phyloP scores from a whole-genome alignment of 2,888 invertebrate species.

The Abscondita cerata region DNA sequence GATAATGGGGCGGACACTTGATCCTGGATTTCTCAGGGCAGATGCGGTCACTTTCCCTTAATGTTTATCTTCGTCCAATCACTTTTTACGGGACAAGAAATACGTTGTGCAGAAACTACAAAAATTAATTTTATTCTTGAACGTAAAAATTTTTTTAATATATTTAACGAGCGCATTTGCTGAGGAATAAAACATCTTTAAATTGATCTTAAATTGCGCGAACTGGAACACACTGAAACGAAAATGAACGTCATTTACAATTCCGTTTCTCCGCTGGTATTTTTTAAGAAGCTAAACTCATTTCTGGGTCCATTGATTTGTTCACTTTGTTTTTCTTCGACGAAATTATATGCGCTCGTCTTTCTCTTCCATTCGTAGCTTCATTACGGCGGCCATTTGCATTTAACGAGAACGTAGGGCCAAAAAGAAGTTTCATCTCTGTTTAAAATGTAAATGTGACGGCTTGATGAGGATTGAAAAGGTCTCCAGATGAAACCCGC shows the following conservation, averaged over 20 bases:
- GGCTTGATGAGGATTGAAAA: slow-evolving; percentile 51
- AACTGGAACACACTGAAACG: slow-evolving; percentile 17
- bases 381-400: slow-evolving; percentile 54
- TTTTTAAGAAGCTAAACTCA: slow-evolving; percentile 41
- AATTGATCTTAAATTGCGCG: not conserved
- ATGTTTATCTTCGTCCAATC: slow-evolving; percentile 52
- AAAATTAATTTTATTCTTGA: not conserved
- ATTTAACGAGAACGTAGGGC: slow-evolving; percentile 53
- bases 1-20: slow-evolving; percentile 60
- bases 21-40: slow-evolving; percentile 51
- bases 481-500: slow-evolving; percentile 51
- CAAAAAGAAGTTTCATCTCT: slow-evolving; percentile 50
- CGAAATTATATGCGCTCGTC: slow-evolving; percentile 32
- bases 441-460: slow-evolving; percentile 53
- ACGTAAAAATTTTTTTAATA: not conserved
- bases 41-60: slow-evolving; percentile 46
- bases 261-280: slow-evolving; percentile 42
- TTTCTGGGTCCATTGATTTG: slow-evolving; percentile 41
- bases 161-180: not conserved
- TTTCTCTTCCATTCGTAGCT: slow-evolving; percentile 44
- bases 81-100: slow-evolving; percentile 25
- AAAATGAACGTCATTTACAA: slow-evolving; percentile 39
- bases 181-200: slow-evolving; percentile 16
- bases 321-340: slow-evolving; percentile 36
- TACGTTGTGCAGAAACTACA: not conserved